Percentiles rank a stretch among this genome's conserved stretches.
phyloP scores from a whole-genome alignment of 2,888 invertebrate species.

The Hofmannophila pseudospretella region DNA sequence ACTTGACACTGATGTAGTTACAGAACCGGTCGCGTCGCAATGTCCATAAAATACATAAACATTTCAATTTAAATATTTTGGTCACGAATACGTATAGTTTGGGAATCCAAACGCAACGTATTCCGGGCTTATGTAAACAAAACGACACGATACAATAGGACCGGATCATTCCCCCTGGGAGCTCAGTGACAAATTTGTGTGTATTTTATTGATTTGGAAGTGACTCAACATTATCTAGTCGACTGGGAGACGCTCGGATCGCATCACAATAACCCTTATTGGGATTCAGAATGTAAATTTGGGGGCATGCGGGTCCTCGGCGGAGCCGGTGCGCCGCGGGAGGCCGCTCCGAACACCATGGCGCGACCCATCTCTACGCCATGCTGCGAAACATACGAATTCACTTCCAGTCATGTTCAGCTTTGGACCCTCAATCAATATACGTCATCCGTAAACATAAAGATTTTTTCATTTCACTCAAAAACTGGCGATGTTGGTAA shows the following conservation, averaged over 20 bases:
- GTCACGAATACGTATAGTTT: constrained; percentile 23
- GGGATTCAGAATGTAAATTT: constrained; percentile 63
- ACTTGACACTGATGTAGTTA: constrained; percentile 14
- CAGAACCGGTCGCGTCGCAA: constrained; percentile 9
- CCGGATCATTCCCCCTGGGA: constrained; percentile 30
- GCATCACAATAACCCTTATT: constrained; percentile 44
- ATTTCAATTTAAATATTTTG: constrained; percentile 16
- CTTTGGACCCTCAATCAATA: constrained; percentile 59
- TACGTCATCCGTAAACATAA: constrained; percentile 38
- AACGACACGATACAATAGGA: constrained; percentile 30
- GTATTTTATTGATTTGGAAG: constrained; percentile 48
- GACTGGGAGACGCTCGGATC: constrained; percentile 21
- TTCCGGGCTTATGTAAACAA: constrained; percentile 39
- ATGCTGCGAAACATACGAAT: constrained; percentile 73
- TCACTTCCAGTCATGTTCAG: constrained; percentile 58
- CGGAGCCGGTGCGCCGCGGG: constrained; percentile 51
- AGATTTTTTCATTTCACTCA: constrained; percentile 37
- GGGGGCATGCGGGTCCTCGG: constrained; percentile 44
- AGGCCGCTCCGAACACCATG: constrained; percentile 45
- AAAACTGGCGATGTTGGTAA: constrained; percentile 37
- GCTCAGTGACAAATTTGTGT: constrained; percentile 40
- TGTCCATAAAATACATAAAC: constrained; percentile 10
- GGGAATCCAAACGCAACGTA: constrained; percentile 17
- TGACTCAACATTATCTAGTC: constrained; percentile 44
- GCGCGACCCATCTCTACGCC: constrained; percentile 56